These are phyloP conservation scores for Phoeniculus purpureus DNA, from an alignment of 2,797 vertebrate species.

Conservation along the genomic window DNA sequence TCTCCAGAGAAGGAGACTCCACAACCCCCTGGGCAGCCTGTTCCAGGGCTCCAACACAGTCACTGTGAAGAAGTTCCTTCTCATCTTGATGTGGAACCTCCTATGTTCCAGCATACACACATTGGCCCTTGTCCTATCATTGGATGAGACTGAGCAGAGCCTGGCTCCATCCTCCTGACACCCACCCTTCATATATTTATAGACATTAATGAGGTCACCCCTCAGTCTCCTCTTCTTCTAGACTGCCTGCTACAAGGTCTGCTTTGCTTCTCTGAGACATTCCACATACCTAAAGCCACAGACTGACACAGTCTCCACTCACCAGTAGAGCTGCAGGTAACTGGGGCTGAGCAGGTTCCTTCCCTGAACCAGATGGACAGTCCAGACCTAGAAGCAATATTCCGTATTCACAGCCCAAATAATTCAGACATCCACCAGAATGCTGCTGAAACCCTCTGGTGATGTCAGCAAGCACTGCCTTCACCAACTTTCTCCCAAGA, in stretches of 20 bases:
- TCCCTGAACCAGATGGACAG: background rate
- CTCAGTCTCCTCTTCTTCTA: background rate
- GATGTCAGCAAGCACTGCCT: background rate
- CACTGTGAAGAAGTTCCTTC: too few species aligned
- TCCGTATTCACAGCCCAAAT: background rate
- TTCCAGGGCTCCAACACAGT: too few species aligned
- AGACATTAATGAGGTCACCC: too few species aligned
- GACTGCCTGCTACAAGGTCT: background rate
- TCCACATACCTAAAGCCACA: background rate
- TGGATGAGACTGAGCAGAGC: too few species aligned
- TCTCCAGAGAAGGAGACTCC: too few species aligned
- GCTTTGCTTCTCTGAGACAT: background rate
- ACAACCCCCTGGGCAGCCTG: too few species aligned
- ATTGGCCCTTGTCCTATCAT: too few species aligned
- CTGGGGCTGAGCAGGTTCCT: background rate
- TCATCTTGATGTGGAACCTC: too few species aligned
- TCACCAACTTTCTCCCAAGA: background rate
- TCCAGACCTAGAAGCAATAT: rapidly evolving
- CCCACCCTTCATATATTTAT: too few species aligned
- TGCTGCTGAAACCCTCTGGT: background rate
- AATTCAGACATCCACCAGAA: background rate
- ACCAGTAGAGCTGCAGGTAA: rapidly evolving
- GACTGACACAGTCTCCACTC: background rate
- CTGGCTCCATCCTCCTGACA: too few species aligned
- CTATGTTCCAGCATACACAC: too few species aligned